Percentiles rank a stretch among this genome's conserved stretches.
These are phyloP conservation scores for Enteromius viviparus DNA, from an alignment of 2,797 vertebrate species.

Conservation along the genomic window DNA sequence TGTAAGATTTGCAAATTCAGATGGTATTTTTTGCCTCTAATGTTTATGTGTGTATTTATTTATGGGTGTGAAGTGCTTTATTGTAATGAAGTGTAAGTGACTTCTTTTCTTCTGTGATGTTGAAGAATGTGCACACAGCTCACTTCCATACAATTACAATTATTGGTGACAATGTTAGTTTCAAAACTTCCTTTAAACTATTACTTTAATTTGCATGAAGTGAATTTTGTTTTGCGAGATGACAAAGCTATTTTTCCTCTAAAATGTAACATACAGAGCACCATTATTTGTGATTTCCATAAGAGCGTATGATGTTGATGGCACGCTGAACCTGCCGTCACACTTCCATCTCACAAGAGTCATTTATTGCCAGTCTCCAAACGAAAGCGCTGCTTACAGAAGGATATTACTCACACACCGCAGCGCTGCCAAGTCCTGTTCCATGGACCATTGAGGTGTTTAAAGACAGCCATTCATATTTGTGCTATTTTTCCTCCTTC, in stretches of 20 bases:
- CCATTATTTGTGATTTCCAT: constrained; percentile 72
- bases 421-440: constrained; percentile 74
- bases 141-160: neutral
- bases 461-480: constrained; percentile 80
- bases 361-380: constrained; percentile 76
- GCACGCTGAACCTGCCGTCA: constrained; percentile 64
- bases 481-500: constrained; percentile 70
- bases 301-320: constrained; percentile 68
- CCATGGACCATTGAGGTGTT: constrained; percentile 77
- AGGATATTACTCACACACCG: constrained; percentile 77
- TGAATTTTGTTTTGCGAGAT: neutral
- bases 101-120: neutral
- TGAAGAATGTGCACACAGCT: neutral
- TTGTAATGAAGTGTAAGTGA: neutral
- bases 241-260: constrained; percentile 5
- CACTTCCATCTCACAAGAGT: constrained; percentile 58
- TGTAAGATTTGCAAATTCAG: no score
- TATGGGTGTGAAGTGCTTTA: neutral
- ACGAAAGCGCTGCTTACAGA: constrained; percentile 75
- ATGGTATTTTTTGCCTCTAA: no score
- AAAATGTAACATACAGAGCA: constrained; percentile 56
- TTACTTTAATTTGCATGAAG: neutral
- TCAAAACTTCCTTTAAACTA: no score
- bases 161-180: neutral
- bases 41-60: no score